Evolutionary conservation across 2,888 invertebrate genomes (phyloP).

Genomic region (Nymphalis urticae): DNA sequence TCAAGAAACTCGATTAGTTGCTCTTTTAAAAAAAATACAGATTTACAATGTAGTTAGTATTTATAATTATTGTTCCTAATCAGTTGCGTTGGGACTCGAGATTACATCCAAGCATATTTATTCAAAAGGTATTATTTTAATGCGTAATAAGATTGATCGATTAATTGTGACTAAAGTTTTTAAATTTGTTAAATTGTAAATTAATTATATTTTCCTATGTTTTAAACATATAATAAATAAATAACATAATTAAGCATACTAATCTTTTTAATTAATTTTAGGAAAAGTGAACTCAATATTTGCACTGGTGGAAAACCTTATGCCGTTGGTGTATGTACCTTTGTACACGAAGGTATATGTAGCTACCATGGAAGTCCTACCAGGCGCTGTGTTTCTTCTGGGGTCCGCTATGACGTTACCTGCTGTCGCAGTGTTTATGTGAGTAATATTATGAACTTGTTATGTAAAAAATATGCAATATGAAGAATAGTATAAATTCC

Average conservation of each 20-base stretch:
- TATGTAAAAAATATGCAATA: too few relatives aligned
- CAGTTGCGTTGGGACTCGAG: too few relatives aligned
- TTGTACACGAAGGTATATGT: slow-evolving; percentile 85
- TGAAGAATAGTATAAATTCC: too few relatives aligned
- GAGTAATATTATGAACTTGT: slow-evolving; percentile 43
- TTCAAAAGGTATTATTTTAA: too few relatives aligned
- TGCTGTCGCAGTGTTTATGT: slow-evolving; percentile 83
- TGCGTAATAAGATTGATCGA: too few relatives aligned
- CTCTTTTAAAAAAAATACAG: too few relatives aligned
- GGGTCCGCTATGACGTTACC: slow-evolving; percentile 84
- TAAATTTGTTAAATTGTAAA: not conserved
- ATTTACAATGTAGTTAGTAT: too few relatives aligned
- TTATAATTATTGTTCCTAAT: too few relatives aligned
- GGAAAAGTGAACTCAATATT: slow-evolving; percentile 86
- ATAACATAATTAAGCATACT: not conserved
- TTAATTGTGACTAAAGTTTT: not conserved
- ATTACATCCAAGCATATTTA: too few relatives aligned
- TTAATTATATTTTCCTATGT: not conserved
- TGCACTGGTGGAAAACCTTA: slow-evolving; percentile 84
- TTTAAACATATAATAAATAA: too few relatives aligned
- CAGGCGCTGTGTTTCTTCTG: slow-evolving; percentile 85
- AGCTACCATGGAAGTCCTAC: slow-evolving; percentile 84
- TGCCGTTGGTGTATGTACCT: slow-evolving; percentile 86
- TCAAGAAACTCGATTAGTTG: too few relatives aligned
- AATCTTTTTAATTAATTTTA: slow-evolving; percentile 47